Conservation (phyloP, 92 coral and sea anemone genomes). For the Phenganax stokvisi region DNA sequence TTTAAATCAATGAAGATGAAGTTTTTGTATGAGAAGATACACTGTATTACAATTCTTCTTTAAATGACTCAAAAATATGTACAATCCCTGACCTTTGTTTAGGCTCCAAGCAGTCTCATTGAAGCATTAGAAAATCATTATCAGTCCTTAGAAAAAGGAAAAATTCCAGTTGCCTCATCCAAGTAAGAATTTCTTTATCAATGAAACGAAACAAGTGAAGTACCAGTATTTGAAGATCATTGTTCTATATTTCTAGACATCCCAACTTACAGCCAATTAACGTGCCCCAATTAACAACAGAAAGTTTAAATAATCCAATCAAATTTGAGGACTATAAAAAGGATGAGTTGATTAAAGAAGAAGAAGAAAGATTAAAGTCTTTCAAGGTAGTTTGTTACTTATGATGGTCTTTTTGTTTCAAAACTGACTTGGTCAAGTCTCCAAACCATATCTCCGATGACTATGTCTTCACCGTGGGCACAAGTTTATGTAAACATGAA, state of each 20-base stretch:
- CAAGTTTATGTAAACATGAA: no score
- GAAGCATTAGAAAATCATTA: constrained; percentile 94
- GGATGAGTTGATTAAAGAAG: constrained; percentile 68
- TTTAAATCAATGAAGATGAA: no score
- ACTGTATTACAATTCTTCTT: no score
- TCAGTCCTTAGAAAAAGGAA: constrained; percentile 85
- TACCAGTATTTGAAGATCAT: constrained; percentile 27
- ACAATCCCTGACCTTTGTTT: neutral
- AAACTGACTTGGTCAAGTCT: neutral
- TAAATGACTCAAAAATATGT: neutral
- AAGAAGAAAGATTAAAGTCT: constrained; percentile 73
- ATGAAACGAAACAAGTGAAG: neutral
- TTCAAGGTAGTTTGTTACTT: constrained; percentile 57
- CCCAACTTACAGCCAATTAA: constrained; percentile 79
- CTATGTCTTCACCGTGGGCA: no score
- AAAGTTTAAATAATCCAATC: constrained; percentile 73
- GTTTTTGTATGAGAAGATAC: no score
- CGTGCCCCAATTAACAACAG: constrained; percentile 76
- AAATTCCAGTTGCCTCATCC: constrained; percentile 51
- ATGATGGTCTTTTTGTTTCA: neutral
- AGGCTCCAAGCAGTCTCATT: constrained; percentile 95
- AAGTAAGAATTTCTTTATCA: constrained; percentile 44
- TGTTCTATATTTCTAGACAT: constrained; percentile 45
- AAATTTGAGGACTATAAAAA: constrained; percentile 66
- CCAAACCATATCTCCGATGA: no score